A percentile compares a stretch with the other conserved stretches of the same genome.
Evolutionary conservation across 2,797 vertebrate genomes (phyloP).

Genomic region (Diplodus puntazzo): DNA sequence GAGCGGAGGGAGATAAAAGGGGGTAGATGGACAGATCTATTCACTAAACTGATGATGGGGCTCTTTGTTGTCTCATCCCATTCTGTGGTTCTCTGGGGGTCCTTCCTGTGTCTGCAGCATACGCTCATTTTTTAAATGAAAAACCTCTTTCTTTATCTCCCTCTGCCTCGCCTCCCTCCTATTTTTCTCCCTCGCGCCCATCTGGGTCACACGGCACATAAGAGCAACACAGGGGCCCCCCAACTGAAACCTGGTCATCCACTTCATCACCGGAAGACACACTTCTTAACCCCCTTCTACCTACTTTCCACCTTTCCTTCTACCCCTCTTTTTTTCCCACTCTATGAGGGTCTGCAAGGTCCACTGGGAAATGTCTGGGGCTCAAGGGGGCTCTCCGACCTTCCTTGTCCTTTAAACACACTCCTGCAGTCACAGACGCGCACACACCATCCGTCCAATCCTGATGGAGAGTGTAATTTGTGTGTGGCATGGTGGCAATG

Average conservation of each 20-base stretch:
- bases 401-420: constrained; percentile 73
- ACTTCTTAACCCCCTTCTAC: constrained; percentile 57
- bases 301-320: constrained; percentile 50
- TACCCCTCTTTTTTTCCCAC: constrained; percentile 11
- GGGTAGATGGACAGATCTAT: constrained; percentile 78
- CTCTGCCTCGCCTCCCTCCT: constrained; percentile 28
- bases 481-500: constrained; percentile 65
- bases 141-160: constrained; percentile 68
- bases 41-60: constrained; percentile 78
- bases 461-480: constrained; percentile 77
- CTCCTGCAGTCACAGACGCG: constrained; percentile 29
- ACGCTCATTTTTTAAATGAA: constrained; percentile 71
- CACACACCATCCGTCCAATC: constrained; percentile 24
- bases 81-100: constrained; percentile 75
- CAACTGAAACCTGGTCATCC: constrained; percentile 62
- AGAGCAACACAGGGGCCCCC: constrained; percentile 31
- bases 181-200: constrained; percentile 60
- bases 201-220: constrained; percentile 74
- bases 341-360: constrained; percentile 39
- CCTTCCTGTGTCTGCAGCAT: constrained; percentile 65
- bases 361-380: constrained; percentile 58
- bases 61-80: constrained; percentile 81
- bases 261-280: constrained; percentile 73
- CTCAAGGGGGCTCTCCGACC: constrained; percentile 65
- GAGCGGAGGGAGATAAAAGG: constrained; percentile 68